Percentiles rank a stretch among this genome's conserved stretches.
Evolutionary conservation across 2,797 vertebrate genomes (phyloP).

Genomic region (Rhynchotus rufescens): DNA sequence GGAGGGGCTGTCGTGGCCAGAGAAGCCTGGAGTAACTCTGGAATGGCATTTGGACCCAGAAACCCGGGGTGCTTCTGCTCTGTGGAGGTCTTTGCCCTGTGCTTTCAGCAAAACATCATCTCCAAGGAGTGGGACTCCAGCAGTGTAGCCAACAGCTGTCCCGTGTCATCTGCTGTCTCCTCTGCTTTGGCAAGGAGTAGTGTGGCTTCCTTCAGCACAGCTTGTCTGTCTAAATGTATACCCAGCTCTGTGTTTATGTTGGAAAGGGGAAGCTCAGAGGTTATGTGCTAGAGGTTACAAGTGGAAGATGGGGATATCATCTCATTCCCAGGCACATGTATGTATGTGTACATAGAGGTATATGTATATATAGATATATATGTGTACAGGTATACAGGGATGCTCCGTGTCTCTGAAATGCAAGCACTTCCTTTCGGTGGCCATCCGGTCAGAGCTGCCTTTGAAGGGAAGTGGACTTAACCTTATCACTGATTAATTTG

Average conservation of each 20-base stretch:
- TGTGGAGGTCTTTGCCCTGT: background rate
- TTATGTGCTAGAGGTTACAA: background rate
- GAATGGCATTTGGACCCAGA: background rate
- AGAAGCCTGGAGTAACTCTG: background rate
- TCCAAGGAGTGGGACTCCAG: background rate
- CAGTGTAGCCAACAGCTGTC: constrained; percentile 1
- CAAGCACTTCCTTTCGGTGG: background rate
- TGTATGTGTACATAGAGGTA: background rate
- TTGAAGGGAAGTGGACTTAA: background rate
- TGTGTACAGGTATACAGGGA: background rate
- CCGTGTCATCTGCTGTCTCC: constrained; percentile 7
- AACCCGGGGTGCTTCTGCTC: background rate
- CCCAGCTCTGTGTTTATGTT: constrained; percentile 46
- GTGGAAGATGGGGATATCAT: background rate
- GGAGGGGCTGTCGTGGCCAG: background rate
- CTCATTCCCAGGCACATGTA: background rate
- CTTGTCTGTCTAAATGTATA: background rate
- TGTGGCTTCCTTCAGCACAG: constrained; percentile 4
- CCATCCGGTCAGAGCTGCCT: constrained; percentile 54
- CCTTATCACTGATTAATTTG: background rate
- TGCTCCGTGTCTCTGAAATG: background rate
- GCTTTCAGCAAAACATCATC: background rate
- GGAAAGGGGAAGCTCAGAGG: constrained; percentile 52
- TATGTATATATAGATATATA: background rate
- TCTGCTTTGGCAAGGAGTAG: background rate